phyloP scores from a whole-genome alignment of 2,888 invertebrate species.

The Plebejus melissa region DNA sequence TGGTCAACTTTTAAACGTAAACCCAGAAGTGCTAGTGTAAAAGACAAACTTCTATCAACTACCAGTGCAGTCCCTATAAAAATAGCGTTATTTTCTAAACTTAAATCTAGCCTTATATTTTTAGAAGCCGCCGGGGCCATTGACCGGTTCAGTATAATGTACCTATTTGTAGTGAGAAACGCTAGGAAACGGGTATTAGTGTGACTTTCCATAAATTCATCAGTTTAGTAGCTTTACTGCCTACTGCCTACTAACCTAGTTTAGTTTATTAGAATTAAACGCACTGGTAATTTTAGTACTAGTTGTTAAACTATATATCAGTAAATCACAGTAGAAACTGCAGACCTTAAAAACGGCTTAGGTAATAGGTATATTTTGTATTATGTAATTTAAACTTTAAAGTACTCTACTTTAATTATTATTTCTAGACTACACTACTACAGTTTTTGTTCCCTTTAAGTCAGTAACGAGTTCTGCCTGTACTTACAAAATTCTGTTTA shows the following conservation, averaged over 20 bases:
- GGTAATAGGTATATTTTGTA: not conserved
- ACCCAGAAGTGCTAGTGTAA: not conserved
- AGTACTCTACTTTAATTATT: no score
- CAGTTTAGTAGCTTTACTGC: constrained; percentile 27
- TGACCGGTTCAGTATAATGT: constrained; percentile 49
- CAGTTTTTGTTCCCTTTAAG: no score
- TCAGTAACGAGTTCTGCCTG: no score
- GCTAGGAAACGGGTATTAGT: constrained; percentile 41
- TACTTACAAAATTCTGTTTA: no score
- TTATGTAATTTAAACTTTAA: not conserved
- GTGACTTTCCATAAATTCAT: constrained; percentile 40
- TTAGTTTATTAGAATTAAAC: constrained; percentile 26
- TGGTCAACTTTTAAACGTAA: not conserved
- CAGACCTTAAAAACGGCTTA: not conserved
- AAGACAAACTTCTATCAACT: not conserved
- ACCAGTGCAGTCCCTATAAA: not conserved
- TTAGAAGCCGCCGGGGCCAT: constrained; percentile 42
- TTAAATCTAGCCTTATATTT: not conserved
- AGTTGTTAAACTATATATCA: not conserved
- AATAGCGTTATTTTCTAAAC: not conserved
- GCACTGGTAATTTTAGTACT: constrained; percentile 1
- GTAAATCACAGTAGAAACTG: constrained; percentile 1
- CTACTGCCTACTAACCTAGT: constrained; percentile 35
- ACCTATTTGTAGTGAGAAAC: constrained; percentile 42
- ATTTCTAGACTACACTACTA: no score